Evolutionary conservation across 2,888 invertebrate species (phyloP), one percentile per base, ranked within the genome.

Genomic region (Ctenicera cuprea): DNA sequence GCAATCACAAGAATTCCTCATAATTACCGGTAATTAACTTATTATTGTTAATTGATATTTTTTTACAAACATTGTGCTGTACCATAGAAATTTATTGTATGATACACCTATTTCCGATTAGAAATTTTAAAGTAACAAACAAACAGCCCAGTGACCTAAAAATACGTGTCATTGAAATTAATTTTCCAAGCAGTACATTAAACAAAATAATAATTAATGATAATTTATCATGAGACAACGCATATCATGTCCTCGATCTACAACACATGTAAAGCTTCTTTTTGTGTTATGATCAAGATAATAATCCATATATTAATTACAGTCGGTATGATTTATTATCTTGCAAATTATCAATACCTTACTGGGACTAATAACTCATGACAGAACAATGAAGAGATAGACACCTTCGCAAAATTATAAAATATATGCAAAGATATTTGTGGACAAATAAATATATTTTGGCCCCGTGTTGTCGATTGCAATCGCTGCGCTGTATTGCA

Each of bases 311-410:
- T 33, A 30, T 33, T 30, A 30, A 54, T 30, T 54, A 54, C 14
- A 11, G 54, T 54, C n/a, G 30, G 54, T 54, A 33, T 54, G 54
- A 54, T 54, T 33, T 54, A 54, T 54, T 54, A 33, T n/a, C 14
- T 14, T 30, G 54, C 54, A 54, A 54, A 54, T 54, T 54, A 33
- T 22, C 30, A 30, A 22, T 30, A 26, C 54, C 54, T 54, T 54
- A 54, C 33, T 26, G 7, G 54, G 54, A 1, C 33, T 54, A 54
- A 54, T 54, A 54, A 22, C 20, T 12, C 12, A 16, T 54, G 54
- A 54, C 54, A 54, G 54, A 54, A 54, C 54, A 54, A 54, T 54
- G 54, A 26, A 45, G 18, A 45, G 14, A 18, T 20, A 48, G 48
- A 30, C 54, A 30, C 54, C 30, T 54, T 54, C 54, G 33, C 30